Evolutionary conservation across 2,113 vertebrate species (phyloP).

Genomic region (Rhinopomastus cyanomelas): DNA sequence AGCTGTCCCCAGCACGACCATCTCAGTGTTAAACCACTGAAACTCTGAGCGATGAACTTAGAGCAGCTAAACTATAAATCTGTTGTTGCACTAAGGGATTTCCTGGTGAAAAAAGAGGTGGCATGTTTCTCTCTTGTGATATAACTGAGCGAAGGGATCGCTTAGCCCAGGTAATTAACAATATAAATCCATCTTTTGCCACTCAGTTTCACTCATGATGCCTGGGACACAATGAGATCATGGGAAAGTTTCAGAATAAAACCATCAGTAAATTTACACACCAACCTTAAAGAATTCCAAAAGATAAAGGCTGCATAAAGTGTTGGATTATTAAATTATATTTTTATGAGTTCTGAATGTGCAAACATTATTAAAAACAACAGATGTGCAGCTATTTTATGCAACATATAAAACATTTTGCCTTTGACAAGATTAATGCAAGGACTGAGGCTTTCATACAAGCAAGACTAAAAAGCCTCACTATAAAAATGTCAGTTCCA

Average conservation of each 20-base stretch:
- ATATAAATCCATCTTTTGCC: constrained; percentile 16
- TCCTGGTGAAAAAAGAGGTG: constrained; percentile 7
- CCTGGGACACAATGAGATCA: not conserved
- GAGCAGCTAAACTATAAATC: constrained; percentile 13
- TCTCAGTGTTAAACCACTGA: not conserved
- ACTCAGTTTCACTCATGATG: not conserved
- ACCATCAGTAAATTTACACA: constrained; percentile 6
- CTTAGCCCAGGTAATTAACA: constrained; percentile 36
- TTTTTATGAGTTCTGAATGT: not conserved
- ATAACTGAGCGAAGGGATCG: not conserved
- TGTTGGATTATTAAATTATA: not conserved
- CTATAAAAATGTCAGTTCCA: not conserved
- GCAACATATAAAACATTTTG: not conserved
- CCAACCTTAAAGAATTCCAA: not conserved
- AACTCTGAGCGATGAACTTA: not conserved
- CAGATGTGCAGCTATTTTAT: constrained; percentile 21
- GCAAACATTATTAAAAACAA: constrained; percentile 34
- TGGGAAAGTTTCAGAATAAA: constrained; percentile 31
- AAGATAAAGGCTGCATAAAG: not conserved
- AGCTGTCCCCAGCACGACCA: not conserved
- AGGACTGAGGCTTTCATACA: not conserved
- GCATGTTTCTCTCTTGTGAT: constrained; percentile 4
- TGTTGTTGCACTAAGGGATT: not conserved
- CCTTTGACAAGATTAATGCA: not conserved
- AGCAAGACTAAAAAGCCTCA: not conserved